Evolutionary conservation across 2,797 vertebrate species (phyloP).

Genomic region (Pygocentrus nattereri): DNA sequence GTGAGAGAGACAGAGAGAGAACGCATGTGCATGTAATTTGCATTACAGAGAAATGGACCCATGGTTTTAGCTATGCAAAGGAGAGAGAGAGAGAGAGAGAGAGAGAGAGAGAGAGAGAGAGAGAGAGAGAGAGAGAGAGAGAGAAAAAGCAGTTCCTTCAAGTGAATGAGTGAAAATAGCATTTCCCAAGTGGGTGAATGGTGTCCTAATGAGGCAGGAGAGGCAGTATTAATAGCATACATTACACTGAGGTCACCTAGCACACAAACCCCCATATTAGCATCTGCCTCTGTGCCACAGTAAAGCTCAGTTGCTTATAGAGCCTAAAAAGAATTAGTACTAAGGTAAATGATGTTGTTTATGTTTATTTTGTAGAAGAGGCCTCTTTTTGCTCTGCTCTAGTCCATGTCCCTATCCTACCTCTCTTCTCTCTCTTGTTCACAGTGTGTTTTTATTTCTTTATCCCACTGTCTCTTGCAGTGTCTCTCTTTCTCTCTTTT

Average conservation of each 20-base stretch:
- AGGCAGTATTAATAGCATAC: constrained; percentile 33
- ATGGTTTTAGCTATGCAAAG: not conserved
- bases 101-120: constrained; percentile 2
- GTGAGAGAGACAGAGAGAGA: not conserved
- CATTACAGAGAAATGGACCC: not conserved
- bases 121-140: constrained; percentile 1
- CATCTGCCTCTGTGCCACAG: constrained; percentile 23
- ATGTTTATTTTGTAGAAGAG: not conserved
- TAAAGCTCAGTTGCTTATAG: constrained; percentile 15
- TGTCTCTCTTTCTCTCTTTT: not conserved
- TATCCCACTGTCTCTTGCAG: not conserved
- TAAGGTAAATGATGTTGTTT: not conserved
- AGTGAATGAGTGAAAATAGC: constrained; percentile 36
- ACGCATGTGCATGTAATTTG: too few relatives aligned
- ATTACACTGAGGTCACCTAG: constrained; percentile 44
- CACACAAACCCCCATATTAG: constrained; percentile 26
- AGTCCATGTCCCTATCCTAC: too few relatives aligned
- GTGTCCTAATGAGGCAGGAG: constrained; percentile 20
- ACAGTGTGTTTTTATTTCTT: not conserved
- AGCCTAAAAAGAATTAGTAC: not conserved
- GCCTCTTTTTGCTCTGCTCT: constrained; percentile 7
- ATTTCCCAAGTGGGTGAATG: constrained; percentile 14
- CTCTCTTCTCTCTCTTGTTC: constrained; percentile 20
- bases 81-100: constrained; percentile 40
- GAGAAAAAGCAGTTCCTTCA: constrained; percentile 14